Base-by-base conservation (phyloP, 2,888 invertebrate genomes). In the Bibio marci region DNA sequence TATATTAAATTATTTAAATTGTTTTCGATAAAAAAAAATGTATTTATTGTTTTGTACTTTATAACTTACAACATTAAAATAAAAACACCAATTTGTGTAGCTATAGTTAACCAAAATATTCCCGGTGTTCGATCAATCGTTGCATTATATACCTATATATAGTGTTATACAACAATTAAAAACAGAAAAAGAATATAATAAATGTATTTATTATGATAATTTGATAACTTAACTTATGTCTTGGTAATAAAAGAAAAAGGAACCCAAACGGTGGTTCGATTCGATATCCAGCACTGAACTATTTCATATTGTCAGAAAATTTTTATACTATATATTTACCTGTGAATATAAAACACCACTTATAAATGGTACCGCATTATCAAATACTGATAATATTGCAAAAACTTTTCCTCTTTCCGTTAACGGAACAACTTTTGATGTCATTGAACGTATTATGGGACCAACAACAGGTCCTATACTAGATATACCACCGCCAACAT, bases 401-500 rank as follows among this genome's bases (percentile, higher is more conserved):
- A 80, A 82, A 1, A 79, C 73, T 54, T 80, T 81, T 67, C 85
- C 86, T 62, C 81, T 69, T 53, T 86, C 85, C 28, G 70, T 63
- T 1, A 69, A 59, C 0, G 76, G 69, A 22, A 85, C 71, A 18
- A 81, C 66, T 62, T 86, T 86, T 0, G 85, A 85, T 1, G 79
- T 73, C 69, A 85, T 77, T 1, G 85, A 79, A n/a, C 86, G 67
- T 41, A 86, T 67, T 41, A 82, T 74, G 1, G 85, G 82, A 0
- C 79, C 80, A 1, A 81, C 78, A 35, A 78, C 70, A 0, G 85
- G 83, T 0, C 85, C 85, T 18, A 82, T 61, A n/a, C 79, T 73
- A 8, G 80, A 79, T 2, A 77, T 69, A 0, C 67, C 65, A n/a
- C 79, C 81, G 1, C 85, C 83, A 1, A 70, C 54, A 54, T 81